Conservation (phyloP, 2,797 vertebrate genomes). For the Clarias pachynema region DNA sequence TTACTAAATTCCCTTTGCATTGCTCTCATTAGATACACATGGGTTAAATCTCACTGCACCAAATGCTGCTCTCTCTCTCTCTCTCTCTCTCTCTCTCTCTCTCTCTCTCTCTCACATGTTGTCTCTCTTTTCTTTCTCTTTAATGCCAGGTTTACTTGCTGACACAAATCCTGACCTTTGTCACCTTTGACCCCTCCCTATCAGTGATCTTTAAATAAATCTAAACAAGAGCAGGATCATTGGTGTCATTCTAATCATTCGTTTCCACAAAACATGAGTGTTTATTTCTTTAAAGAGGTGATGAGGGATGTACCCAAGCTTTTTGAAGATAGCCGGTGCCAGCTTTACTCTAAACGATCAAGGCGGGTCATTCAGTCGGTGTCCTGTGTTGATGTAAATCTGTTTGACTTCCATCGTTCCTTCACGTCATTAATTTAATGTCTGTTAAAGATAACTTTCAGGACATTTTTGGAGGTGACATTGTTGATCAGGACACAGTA, state of each 20-base stretch:
- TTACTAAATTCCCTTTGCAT: neutral
- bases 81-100: no score
- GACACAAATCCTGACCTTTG: conserved; percentile 11
- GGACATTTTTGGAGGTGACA: conserved; percentile 25
- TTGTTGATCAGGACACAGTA: conserved; percentile 64
- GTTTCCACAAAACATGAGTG: conserved; percentile 7
- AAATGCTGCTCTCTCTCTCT: conserved; percentile 22
- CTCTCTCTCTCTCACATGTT: conserved; percentile 32
- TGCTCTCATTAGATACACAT: neutral
- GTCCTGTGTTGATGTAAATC: neutral
- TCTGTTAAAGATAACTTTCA: neutral
- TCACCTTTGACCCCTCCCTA: conserved; percentile 54
- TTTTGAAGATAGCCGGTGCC: conserved; percentile 49
- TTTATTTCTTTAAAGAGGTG: conserved; percentile 40
- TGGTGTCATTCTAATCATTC: conserved; percentile 2
- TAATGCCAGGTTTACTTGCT: conserved; percentile 19
- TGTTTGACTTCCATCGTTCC: neutral
- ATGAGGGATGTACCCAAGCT: conserved; percentile 13
- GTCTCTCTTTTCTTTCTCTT: conserved; percentile 44
- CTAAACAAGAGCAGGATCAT: conserved; percentile 22
- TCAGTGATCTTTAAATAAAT: conserved; percentile 32
- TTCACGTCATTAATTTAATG: neutral
- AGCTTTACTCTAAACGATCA: neutral
- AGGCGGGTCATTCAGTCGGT: neutral
- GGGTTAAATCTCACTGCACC: neutral